Conservation (phyloP, 2,113 vertebrate genomes). For the Eolophus roseicapilla region DNA sequence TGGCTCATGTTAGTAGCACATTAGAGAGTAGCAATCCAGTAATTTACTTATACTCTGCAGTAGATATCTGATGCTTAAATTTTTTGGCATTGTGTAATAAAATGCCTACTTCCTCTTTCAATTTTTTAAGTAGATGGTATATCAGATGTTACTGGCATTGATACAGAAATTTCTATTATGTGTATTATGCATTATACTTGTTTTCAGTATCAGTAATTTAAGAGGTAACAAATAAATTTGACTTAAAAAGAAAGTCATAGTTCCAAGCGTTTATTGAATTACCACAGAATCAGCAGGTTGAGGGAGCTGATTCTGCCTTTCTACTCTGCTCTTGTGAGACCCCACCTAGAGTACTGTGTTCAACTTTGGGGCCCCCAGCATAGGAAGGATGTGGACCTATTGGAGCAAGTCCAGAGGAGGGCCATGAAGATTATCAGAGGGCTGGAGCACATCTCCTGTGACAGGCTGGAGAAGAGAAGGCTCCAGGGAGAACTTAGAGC, state of each 20-base stretch:
- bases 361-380: not conserved
- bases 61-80: not conserved
- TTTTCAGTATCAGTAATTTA: not conserved
- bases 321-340: not conserved
- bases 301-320: not conserved
- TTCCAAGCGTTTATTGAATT: not conserved
- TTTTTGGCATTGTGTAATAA: not conserved
- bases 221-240: not conserved
- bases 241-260: not conserved
- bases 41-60: not conserved
- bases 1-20: not conserved
- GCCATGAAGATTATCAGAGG: not conserved
- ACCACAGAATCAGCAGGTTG: not conserved
- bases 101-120: not conserved
- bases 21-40: not conserved
- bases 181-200: not conserved
- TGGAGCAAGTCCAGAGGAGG: not conserved
- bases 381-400: not conserved
- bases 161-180: not conserved
- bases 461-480: not conserved
- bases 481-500: not conserved
- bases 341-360: not conserved
- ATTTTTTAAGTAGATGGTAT: not conserved
- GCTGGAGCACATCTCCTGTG: not conserved
- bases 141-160: not conserved